Evolutionary conservation across 2,797 vertebrate species (phyloP), one percentile per base, ranked within the genome.

Genomic region (Trichosurus vulpecula): DNA sequence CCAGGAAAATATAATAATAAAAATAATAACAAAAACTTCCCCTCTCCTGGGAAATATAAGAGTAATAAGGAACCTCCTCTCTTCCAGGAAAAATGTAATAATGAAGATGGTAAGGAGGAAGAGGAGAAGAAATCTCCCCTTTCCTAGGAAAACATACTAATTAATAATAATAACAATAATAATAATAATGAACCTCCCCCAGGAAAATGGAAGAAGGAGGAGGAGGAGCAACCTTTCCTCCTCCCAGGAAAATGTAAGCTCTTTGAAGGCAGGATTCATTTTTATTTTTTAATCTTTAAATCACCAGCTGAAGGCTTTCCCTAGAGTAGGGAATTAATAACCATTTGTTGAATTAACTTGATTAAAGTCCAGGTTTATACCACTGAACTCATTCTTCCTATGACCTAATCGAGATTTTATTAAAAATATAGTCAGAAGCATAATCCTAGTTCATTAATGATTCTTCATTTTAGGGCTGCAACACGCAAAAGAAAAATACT

Each of bases 401-500:
- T 92, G 58, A 95, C 53, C 93, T 96, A 97, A 92, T 92, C 93
- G 93, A 96, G 25, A 5, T 6, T 91, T 96, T 93, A 93, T 94
- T 96, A 81, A 96, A 52, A 95, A 51, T 87, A 27, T 95, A 54
- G 91, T 96, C 96, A 94, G 95, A 58, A 97, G 91, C 47, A 91
- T 92, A 96, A 91, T 57, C 66, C 22, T 94, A 47, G 58, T 91
- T 12, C 35, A 81, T 74, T 91, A 58, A 92, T 57, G 92, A 11
- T 8, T 93, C 94, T 92, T 96, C 94, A 95, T 91, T 94, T 98
- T 96, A 98, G 97, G 94, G 93, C 41, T 66, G 51, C 25, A 29
- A 98, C 96, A 98, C 97, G 98, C 95, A 98, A 98, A 97, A 51
- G 95, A 87, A 96, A 94, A 47, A 91, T 94, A 54, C 92, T 97